Evolutionary conservation across 1,140 invertebrate species (phyloP).

Genomic region (Gryon sp.): DNA sequence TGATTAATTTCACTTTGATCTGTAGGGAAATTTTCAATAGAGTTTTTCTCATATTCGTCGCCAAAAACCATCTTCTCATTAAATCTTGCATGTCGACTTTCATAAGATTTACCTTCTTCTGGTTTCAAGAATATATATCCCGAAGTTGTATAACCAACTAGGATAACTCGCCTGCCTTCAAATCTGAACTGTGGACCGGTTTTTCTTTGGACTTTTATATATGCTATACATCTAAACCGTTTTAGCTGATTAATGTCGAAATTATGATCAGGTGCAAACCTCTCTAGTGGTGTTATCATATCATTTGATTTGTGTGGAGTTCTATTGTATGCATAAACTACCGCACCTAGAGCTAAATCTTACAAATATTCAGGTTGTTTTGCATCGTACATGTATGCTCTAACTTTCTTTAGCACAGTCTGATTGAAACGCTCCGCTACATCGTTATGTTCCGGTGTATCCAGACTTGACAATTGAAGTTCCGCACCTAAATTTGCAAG

Average conservation of each 20-base stretch:
- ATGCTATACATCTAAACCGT: slow-evolving; percentile 38
- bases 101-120: slow-evolving; percentile 44
- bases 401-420: no score
- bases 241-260: slow-evolving; percentile 26
- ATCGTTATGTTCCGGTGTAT: slow-evolving; percentile 66
- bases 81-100: slow-evolving; percentile 49
- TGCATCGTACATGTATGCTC: slow-evolving; percentile 64
- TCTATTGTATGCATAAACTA: slow-evolving; percentile 63
- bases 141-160: slow-evolving; percentile 42
- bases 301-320: slow-evolving; percentile 38
- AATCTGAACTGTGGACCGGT: slow-evolving; percentile 31
- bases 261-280: slow-evolving; percentile 23
- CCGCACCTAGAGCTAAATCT: slow-evolving; percentile 63
- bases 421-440: slow-evolving; percentile 67
- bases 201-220: slow-evolving; percentile 35
- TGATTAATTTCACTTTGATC: no score
- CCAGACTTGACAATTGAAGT: slow-evolving; percentile 19
- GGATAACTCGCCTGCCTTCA: neutral
- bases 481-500: slow-evolving; percentile 5
- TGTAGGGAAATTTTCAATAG: no score
- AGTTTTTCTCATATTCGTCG: slow-evolving; percentile 21
- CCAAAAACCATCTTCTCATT: slow-evolving; percentile 53
- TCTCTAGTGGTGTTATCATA: slow-evolving; percentile 60
- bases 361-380: slow-evolving; percentile 61
- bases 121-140: slow-evolving; percentile 47